Conservation (phyloP, 2,888 invertebrate species). For the Choristoneura rosaceana region DNA sequence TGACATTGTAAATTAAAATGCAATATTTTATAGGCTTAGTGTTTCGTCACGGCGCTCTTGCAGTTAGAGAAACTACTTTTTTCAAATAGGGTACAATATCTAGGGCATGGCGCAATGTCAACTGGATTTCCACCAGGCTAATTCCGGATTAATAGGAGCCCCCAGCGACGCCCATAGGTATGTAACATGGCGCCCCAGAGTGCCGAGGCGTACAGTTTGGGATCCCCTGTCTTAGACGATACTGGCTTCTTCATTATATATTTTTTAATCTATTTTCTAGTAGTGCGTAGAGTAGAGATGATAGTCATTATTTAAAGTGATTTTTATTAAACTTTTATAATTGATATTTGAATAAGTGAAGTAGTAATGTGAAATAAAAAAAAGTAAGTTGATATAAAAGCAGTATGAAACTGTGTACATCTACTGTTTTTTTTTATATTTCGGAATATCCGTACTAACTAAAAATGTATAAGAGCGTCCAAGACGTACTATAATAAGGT, state of each 20-base stretch:
- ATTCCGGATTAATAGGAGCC: too few species aligned
- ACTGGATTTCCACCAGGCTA: too few species aligned
- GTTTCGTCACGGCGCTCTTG: too few species aligned
- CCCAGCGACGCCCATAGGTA: too few species aligned
- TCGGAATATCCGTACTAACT: constrained; percentile 50
- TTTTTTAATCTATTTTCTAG: not conserved
- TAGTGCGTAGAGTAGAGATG: constrained; percentile 1
- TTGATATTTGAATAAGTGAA: constrained; percentile 41
- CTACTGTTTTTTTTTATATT: not conserved
- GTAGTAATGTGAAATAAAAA: not conserved
- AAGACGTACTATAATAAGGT: constrained; percentile 63
- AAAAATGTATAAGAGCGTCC: constrained; percentile 63
- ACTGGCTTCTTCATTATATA: not conserved
- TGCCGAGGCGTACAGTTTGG: too few species aligned
- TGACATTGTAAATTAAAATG: too few species aligned
- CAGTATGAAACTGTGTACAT: not conserved
- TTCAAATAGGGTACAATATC: too few species aligned
- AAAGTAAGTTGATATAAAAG: not conserved
- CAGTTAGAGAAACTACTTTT: too few species aligned
- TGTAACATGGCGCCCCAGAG: too few species aligned
- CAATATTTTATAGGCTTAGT: too few species aligned
- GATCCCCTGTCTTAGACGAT: not conserved
- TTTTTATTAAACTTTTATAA: constrained; percentile 29
- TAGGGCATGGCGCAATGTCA: too few species aligned
- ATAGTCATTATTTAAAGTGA: constrained; percentile 27